phyloP scores from a whole-genome alignment of 2,888 invertebrate species.

The Cantharis nigra region DNA sequence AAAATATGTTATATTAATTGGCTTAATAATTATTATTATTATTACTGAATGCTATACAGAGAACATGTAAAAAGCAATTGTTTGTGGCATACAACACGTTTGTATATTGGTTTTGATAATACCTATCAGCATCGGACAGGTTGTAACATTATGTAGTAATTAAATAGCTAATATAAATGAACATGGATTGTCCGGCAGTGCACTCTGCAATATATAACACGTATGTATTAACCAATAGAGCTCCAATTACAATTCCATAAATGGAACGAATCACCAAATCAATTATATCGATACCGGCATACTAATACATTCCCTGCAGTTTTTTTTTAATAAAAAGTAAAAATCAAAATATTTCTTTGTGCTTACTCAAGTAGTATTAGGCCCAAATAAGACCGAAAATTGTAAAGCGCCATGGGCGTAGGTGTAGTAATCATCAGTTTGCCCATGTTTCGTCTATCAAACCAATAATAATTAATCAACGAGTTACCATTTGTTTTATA shows the following conservation, averaged over 20 bases:
- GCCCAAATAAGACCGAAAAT: too few species aligned
- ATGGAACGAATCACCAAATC: not conserved
- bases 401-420: too few species aligned
- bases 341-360: not conserved
- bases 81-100: not conserved
- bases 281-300: not conserved
- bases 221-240: not conserved
- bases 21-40: not conserved
- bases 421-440: not conserved
- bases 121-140: not conserved
- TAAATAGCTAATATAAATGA: conserved; percentile 3
- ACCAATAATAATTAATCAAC: not conserved
- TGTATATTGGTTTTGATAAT: not conserved
- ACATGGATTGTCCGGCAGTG: not conserved
- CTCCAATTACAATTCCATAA: conserved; percentile 3
- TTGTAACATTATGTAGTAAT: not conserved
- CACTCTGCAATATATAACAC: conserved; percentile 6
- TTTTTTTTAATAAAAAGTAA: not conserved
- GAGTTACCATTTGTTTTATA: not conserved
- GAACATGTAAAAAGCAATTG: not conserved
- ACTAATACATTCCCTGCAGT: not conserved
- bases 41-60: not conserved
- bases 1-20: not conserved
- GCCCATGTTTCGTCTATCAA: not conserved
- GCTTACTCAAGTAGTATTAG: too few species aligned